Percentiles rank a stretch among this genome's conserved stretches.
phyloP scores from a whole-genome alignment of 2,113 vertebrate species.

The Dasyornis broadbenti region DNA sequence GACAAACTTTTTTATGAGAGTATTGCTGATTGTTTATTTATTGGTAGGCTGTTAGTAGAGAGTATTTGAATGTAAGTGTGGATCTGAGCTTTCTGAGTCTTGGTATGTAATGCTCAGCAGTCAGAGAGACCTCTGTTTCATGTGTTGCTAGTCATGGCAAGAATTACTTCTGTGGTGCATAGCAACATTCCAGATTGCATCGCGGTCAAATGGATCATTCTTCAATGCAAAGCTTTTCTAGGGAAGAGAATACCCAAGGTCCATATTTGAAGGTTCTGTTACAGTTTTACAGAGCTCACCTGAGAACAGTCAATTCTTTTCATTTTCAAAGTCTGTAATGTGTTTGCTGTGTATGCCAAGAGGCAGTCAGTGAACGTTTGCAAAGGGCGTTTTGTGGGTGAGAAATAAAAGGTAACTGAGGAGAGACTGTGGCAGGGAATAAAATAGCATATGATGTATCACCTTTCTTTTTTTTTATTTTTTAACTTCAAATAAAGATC shows the following conservation, averaged over 20 bases:
- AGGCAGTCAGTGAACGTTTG: not conserved
- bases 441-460: not conserved
- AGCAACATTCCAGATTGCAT: not conserved
- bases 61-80: not conserved
- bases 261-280: not conserved
- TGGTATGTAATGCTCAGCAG: not conserved
- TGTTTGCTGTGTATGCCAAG: not conserved
- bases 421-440: not conserved
- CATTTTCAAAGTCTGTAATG: not conserved
- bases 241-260: not conserved
- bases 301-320: not conserved
- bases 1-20: not conserved
- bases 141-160: not conserved
- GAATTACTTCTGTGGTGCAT: not conserved
- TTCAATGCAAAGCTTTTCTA: not conserved
- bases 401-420: not conserved
- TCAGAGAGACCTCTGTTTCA: not conserved
- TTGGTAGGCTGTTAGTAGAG: not conserved
- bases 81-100: not conserved
- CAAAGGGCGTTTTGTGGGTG: not conserved
- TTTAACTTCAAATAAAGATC: not conserved
- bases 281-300: not conserved
- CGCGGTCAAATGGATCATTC: not conserved
- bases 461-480: not conserved
- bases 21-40: not conserved